Conservation (phyloP, 1,140 invertebrate species). For the Aphaenogaster rudis region DNA sequence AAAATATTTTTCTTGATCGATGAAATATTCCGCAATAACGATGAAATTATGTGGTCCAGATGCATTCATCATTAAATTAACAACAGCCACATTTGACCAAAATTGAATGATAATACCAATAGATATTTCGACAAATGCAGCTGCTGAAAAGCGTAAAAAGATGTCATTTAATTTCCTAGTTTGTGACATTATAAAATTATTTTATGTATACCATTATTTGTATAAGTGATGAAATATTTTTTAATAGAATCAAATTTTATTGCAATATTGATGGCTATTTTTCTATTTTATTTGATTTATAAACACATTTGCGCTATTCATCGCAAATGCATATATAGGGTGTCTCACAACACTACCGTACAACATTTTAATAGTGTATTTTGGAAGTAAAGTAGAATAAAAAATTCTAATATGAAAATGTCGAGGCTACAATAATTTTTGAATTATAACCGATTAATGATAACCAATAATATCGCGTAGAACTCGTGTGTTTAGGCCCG, state of each 20-base stretch:
- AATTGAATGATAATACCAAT: no score
- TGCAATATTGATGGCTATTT: background rate
- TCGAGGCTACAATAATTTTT: no score
- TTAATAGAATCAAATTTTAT: background rate
- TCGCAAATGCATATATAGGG: background rate
- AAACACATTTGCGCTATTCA: background rate
- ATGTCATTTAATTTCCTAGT: background rate
- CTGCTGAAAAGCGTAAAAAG: background rate
- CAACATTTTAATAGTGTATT: no score
- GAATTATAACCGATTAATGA: no score
- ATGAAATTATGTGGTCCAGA: background rate
- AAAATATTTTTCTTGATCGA: slow-evolving; percentile 20
- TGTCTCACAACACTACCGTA: no score
- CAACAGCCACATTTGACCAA: background rate
- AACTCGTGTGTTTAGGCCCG: no score
- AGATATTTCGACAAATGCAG: background rate
- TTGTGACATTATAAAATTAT: background rate
- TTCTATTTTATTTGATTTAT: background rate
- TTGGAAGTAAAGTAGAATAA: no score
- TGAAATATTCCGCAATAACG: background rate
- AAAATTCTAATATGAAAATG: no score
- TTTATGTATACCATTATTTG: background rate
- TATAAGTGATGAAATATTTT: background rate
- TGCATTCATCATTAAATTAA: background rate
- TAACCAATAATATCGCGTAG: no score